Evolutionary conservation across 1,140 invertebrate genomes (phyloP), one percentile per base, ranked within the genome.

Genomic region (Bicyclus anynana): DNA sequence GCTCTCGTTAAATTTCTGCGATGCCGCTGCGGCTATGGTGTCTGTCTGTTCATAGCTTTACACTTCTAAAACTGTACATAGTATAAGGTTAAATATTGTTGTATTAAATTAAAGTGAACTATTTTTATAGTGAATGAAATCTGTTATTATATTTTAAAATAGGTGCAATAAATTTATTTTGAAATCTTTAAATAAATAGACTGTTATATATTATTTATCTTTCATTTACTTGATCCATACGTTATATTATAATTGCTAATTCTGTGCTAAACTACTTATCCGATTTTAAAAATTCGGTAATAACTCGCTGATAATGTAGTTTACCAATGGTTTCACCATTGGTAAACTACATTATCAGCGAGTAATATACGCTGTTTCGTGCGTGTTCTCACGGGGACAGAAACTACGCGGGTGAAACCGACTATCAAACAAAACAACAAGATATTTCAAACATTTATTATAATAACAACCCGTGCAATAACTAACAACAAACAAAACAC

Each of bases 161-260:
- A 60, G 35, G 56, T 58, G 59, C 55, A 62, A 59, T 66, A 50
- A 40, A 4, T 23, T 62, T 60, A 56, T 53, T 42, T 54, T 48
- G 2, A 50, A 37, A 50, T 49, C 46, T 14, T 37, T 54, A 66
- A 58, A 61, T 59, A 55, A 61, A 53, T 74, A 67, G 51, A 69
- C 71, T 70, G 65, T 74, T 72, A 64, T 49, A 44, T 6, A 44
- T 53, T 26, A 26, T 17, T 49, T 14, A 9, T 61, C 47, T 18
- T 56, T 48, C 13, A 48, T 16, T 1, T 7, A 1, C 44, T 18
- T 20, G 23, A n/a, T 20, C 5, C 18, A 10, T 7, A 33, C 4
- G 4, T n/a, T n/a, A n/a, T n/a, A n/a, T n/a, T n/a, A n/a, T n/a
- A n/a, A n/a, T n/a, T n/a, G n/a, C n/a, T n/a, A n/a, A n/a, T n/a